Percentiles rank a stretch among this genome's conserved stretches.
Conservation (phyloP, 2,888 invertebrate species). For the Gymnocheta viridis region DNA sequence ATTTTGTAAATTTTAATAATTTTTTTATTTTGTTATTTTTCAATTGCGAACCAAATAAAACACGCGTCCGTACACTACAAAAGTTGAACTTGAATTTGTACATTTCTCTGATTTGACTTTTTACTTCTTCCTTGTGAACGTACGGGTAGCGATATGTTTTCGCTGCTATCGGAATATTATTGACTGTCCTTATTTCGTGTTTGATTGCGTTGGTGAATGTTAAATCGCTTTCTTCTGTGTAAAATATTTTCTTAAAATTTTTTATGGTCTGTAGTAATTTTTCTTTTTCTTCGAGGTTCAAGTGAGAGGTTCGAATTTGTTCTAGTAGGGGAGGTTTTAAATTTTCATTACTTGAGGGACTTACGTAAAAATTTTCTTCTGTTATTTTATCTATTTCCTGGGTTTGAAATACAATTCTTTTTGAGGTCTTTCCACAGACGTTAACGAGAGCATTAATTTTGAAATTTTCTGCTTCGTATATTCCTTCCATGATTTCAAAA, state of each 20-base stretch:
- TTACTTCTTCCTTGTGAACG: constrained; percentile 1
- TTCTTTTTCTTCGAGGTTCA: neutral
- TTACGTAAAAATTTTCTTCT: neutral
- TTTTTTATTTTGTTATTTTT: no score
- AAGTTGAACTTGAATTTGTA: no score
- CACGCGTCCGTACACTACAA: no score
- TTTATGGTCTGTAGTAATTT: constrained; percentile 3
- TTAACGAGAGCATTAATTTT: constrained; percentile 22
- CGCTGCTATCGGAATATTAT: neutral
- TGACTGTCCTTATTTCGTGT: constrained; percentile 1
- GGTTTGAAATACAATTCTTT: neutral
- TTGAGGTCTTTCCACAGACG: neutral
- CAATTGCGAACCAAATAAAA: no score
- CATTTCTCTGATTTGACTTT: constrained; percentile 24
- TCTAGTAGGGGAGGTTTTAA: neutral
- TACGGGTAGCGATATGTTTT: neutral
- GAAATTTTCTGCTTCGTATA: constrained; percentile 33
- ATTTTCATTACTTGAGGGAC: neutral
- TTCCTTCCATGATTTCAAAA: constrained; percentile 31
- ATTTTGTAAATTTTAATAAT: no score
- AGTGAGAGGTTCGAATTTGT: neutral
- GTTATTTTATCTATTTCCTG: constrained; percentile 3
- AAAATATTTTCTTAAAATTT: constrained; percentile 5
- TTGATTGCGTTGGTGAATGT: neutral
- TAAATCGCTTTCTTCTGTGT: neutral